Percentiles rank a stretch among this genome's conserved stretches.
Conservation (phyloP, 2,797 vertebrate species). For the Rhinophrynus dorsalis region DNA sequence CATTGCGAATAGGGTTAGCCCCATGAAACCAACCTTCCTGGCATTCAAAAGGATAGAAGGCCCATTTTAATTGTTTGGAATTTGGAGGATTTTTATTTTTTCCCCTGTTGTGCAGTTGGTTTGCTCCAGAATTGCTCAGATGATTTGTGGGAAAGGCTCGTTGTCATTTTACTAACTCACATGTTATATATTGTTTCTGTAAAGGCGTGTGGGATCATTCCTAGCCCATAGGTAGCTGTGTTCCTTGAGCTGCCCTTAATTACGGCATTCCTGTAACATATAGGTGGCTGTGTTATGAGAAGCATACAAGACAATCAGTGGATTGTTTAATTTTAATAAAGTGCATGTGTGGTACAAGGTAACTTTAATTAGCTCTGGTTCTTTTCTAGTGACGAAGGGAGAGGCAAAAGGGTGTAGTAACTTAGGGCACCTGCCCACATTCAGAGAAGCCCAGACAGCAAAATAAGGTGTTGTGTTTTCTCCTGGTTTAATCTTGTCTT, state of each 20-base stretch:
- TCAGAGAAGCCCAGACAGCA: conserved; percentile 20
- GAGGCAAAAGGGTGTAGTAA: conserved; percentile 41
- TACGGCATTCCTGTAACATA: conserved; percentile 48
- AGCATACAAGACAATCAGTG: conserved; percentile 35
- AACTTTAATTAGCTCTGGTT: conserved; percentile 55
- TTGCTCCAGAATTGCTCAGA: too few relatives aligned
- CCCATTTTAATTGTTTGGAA: too few relatives aligned
- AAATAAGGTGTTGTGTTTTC: conserved; percentile 52
- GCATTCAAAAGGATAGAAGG: too few relatives aligned
- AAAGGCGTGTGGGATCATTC: conserved; percentile 1
- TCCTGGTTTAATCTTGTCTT: too few relatives aligned
- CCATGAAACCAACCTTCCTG: too few relatives aligned
- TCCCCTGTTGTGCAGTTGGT: too few relatives aligned
- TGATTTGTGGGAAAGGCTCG: not conserved
- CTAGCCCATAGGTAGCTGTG: conserved; percentile 48
- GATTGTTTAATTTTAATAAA: conserved; percentile 52
- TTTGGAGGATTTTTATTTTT: too few relatives aligned
- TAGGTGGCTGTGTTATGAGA: conserved; percentile 46
- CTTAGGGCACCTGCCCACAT: conserved; percentile 53
- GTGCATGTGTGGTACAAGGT: conserved; percentile 42
- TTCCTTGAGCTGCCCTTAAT: conserved; percentile 42
- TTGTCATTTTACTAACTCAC: not conserved
- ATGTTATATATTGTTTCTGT: not conserved
- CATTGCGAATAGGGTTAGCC: too few relatives aligned
- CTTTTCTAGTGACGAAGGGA: conserved; percentile 27